Evolutionary conservation across 2,888 invertebrate species (phyloP), one percentile per base, ranked within the genome.

Genomic region (Ophion slaviceki): DNA sequence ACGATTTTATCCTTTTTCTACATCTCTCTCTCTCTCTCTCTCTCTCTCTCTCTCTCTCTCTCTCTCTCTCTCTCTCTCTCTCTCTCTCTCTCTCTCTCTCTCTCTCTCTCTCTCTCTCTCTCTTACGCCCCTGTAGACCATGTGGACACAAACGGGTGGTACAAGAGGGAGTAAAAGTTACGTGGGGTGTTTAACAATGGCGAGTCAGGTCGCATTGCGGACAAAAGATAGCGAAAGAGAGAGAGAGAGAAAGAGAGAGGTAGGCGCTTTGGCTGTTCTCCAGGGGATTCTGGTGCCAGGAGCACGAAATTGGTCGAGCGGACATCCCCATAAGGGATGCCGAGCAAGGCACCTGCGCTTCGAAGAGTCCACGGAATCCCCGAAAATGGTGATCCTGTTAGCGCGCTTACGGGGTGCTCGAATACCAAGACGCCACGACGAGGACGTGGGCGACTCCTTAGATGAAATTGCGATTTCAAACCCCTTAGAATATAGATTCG

Each of bases 151-250:
- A 68, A 80, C 71, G 47, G 14, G 80, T 59, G 80, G 70, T 72
- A 79, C 40, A 64, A 85, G 72, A n/a, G 64, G 59, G 80, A 80
- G 81, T 75, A 72, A 85, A 82, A 85, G 82, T 86, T 86, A 85
- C 83, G 78, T 85, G 80, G 82, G 85, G 78, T 81, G 85, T 82
- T 66, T 81, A 76, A 87, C 88, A 87, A 88, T 87, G 77, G 84
- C 79, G 81, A 76, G 78, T 76, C 84, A 86, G 88, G 86, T 87
- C 87, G 88, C 84, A 88, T 80, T 86, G 89, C 89, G 80, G 88
- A 75, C 87, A 67, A 86, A 88, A 53, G 66, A 72, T 45, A 72
- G 47, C 80, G 53, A 86, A 85, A 82, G 62, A 74, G 77, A 81
- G 47, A 62, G 17, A 64, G 47, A 80, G 67, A 40, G 66, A 82